Evolutionary conservation across 1,140 invertebrate species (phyloP), one percentile per base, ranked within the genome.

Genomic region (Papilio polytes): DNA sequence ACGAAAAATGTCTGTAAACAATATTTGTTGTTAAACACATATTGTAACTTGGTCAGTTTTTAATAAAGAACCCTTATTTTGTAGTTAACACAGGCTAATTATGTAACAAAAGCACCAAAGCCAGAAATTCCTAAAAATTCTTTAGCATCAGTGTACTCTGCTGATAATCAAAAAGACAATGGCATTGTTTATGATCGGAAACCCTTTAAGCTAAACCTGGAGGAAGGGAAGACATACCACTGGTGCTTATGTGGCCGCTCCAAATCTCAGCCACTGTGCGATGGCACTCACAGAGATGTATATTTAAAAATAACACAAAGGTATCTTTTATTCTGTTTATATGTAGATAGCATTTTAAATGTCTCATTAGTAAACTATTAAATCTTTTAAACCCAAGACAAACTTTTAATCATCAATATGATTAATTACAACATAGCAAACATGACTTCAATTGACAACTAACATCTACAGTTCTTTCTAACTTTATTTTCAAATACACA

Each of bases 211-310:
- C 94, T 98, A 36, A 93, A 87, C 8, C 95, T 98, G 56, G 95
- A 97, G 88, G 96, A 96, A 83, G 97, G 97, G 83, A 99, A 99
- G 95, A 97, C 93, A n/a, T 99, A 99, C 59, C 77, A 78, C n/a
- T 99, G 99, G 98, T 99, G 99, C 94, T 92, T 97, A 3, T 99
- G 99, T 95, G 99, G 99, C 4, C 96, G 97, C 78, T 99, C 98
- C 86, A 97, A 98, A 86, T 97, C 93, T 78, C 98, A 99, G 95
- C 99, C 99, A 0, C 96, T 99, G n/a, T 99, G 99, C 95, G 99
- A 99, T 96, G 97, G 97, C 6, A 98, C 97, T 10, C 99, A 99
- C 92, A 98, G 96, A 88, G 97, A 97, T 91, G 92, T 96, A 48
- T 97, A 96, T 85, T 92, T 98, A 0, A 97, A 97, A 95, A 96